Conservation (phyloP, 2,113 vertebrate species). For the Dissostichus mawsoni region DNA sequence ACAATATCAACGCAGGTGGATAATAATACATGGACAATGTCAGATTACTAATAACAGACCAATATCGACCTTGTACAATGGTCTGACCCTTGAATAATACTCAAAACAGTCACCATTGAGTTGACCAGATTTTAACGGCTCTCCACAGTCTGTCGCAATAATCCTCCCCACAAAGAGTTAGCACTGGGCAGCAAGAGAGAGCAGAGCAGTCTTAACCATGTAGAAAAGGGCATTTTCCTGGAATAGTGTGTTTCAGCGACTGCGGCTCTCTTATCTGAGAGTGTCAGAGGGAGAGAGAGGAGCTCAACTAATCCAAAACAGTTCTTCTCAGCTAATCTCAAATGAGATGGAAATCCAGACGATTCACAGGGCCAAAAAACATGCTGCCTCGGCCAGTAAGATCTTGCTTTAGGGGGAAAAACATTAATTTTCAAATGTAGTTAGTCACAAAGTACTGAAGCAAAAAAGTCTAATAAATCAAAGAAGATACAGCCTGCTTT, state of each 20-base stretch:
- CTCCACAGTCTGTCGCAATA: constrained; percentile 57
- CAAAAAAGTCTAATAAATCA: constrained; percentile 36
- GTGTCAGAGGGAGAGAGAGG: constrained; percentile 73
- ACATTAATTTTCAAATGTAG: constrained; percentile 55
- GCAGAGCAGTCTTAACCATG: constrained; percentile 68
- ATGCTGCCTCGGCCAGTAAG: constrained; percentile 48
- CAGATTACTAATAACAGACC: constrained; percentile 32
- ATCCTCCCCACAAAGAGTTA: constrained; percentile 71
- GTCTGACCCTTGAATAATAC: constrained; percentile 50
- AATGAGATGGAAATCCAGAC: constrained; percentile 83
- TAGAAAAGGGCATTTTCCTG: constrained; percentile 73
- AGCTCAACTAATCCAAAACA: constrained; percentile 77
- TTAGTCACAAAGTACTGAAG: constrained; percentile 47
- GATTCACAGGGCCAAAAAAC: constrained; percentile 70
- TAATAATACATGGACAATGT: background rate
- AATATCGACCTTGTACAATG: constrained; percentile 2
- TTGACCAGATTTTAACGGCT: constrained; percentile 62
- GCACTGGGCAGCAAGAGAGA: constrained; percentile 63
- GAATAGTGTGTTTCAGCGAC: constrained; percentile 69
- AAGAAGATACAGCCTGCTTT: constrained; percentile 26
- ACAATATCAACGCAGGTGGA: background rate
- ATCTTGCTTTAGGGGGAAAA: constrained; percentile 48
- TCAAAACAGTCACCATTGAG: constrained; percentile 50
- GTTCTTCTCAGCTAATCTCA: constrained; percentile 80
- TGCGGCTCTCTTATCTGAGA: constrained; percentile 77